phyloP scores from a whole-genome alignment of 2,888 invertebrate genomes.

The Osedax fenrisi region DNA sequence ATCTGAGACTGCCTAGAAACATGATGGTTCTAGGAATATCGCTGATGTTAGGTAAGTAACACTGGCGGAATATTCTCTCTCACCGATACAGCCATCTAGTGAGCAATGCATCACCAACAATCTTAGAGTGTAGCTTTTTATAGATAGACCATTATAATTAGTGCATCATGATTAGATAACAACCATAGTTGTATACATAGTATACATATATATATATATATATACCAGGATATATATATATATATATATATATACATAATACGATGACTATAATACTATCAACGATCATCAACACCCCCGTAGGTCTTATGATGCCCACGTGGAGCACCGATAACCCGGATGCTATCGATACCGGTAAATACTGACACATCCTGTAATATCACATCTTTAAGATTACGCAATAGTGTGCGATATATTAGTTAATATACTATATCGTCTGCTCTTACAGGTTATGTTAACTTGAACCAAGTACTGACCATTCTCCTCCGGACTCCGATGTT shows the following conservation, averaged over 20 bases:
- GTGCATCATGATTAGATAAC: too few species aligned
- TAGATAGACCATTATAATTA: too few species aligned
- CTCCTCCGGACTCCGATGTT: constrained; percentile 24
- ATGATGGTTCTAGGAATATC: constrained; percentile 21
- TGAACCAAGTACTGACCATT: constrained; percentile 21
- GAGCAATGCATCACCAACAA: too few species aligned
- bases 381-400: neutral
- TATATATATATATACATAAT: too few species aligned
- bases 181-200: too few species aligned
- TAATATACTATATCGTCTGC: neutral
- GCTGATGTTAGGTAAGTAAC: constrained; percentile 9
- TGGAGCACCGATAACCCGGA: constrained; percentile 25
- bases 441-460: constrained; percentile 9
- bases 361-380: too few species aligned
- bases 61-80: too few species aligned
- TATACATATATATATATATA: too few species aligned
- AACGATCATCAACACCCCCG: neutral
- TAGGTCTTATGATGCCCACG: constrained; percentile 25
- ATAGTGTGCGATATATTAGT: neutral
- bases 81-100: too few species aligned
- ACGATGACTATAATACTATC: too few species aligned
- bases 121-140: too few species aligned
- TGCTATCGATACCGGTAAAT: constrained; percentile 29
- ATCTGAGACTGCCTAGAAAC: constrained; percentile 17
- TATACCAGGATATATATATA: too few species aligned